A percentile compares a stretch with the other conserved stretches of the same genome.
Evolutionary conservation across 1,140 invertebrate genomes (phyloP).

Genomic region (Frieseomelitta varia): DNA sequence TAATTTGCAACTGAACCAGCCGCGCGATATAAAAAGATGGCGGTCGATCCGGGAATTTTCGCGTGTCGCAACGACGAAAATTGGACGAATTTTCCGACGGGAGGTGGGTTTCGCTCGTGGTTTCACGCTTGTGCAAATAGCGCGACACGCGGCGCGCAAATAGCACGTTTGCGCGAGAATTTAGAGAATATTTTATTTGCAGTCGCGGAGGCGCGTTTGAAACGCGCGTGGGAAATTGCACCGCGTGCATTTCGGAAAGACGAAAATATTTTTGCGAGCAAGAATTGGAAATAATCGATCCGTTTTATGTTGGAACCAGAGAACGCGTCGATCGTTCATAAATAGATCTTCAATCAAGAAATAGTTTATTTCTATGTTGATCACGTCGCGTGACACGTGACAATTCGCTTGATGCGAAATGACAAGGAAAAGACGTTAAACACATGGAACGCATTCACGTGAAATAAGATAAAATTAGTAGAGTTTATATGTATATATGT

Average conservation of each 20-base stretch:
- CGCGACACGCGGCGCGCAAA: neutral
- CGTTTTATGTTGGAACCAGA: too few relatives aligned
- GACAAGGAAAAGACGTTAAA: neutral
- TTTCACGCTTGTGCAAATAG: neutral
- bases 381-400: too few relatives aligned
- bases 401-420: too few relatives aligned
- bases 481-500: neutral
- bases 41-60: neutral
- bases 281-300: too few relatives aligned
- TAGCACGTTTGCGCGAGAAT: neutral
- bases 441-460: too few relatives aligned
- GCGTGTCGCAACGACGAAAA: neutral
- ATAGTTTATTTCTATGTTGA: too few relatives aligned
- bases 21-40: neutral
- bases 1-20: neutral
- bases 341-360: too few relatives aligned
- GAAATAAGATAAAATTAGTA: neutral
- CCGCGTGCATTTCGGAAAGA: too few relatives aligned
- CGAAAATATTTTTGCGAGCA: too few relatives aligned
- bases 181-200: neutral
- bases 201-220: neutral
- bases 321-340: too few relatives aligned
- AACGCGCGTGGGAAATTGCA: neutral
- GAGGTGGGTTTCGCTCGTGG: neutral
- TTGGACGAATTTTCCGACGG: neutral